Evolutionary conservation across 2,797 vertebrate genomes (phyloP).

Genomic region (Sparidentex hasta): DNA sequence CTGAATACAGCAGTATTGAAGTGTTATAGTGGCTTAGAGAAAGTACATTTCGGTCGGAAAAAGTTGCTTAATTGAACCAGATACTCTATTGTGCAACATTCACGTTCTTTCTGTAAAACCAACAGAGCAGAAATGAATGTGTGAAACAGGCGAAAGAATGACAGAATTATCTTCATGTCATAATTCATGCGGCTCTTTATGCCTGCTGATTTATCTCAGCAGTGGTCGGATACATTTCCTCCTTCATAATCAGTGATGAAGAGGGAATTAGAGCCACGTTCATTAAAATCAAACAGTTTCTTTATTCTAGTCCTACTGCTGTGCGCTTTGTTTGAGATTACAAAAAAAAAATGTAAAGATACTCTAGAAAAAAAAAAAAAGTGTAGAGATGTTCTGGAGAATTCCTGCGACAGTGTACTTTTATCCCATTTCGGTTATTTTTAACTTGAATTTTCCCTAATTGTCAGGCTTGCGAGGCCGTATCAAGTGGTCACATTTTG

Average conservation of each 20-base stretch:
- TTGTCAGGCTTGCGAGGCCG: constrained; percentile 10
- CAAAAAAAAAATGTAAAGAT: constrained; percentile 38
- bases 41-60: constrained; percentile 76
- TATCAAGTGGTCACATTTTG: constrained; percentile 50
- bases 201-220: constrained; percentile 78
- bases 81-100: constrained; percentile 76
- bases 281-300: constrained; percentile 74
- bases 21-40: constrained; percentile 78
- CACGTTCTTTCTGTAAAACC: constrained; percentile 67
- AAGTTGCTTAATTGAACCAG: constrained; percentile 83
- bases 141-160: constrained; percentile 75
- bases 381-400: constrained; percentile 27
- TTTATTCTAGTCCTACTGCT: constrained; percentile 62
- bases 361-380: constrained; percentile 29
- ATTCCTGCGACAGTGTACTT: constrained; percentile 21
- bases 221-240: constrained; percentile 79
- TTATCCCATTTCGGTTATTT: constrained; percentile 34
- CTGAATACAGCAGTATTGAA: constrained; percentile 72
- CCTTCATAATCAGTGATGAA: constrained; percentile 76
- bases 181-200: constrained; percentile 75
- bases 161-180: constrained; percentile 75
- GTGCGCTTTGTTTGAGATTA: constrained; percentile 52
- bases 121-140: constrained; percentile 72
- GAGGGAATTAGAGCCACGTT: constrained; percentile 74
- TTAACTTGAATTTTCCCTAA: constrained; percentile 28